These are phyloP conservation scores for Mythimna vitellina DNA, from an alignment of 2,888 invertebrate species.

Conservation along the genomic window DNA sequence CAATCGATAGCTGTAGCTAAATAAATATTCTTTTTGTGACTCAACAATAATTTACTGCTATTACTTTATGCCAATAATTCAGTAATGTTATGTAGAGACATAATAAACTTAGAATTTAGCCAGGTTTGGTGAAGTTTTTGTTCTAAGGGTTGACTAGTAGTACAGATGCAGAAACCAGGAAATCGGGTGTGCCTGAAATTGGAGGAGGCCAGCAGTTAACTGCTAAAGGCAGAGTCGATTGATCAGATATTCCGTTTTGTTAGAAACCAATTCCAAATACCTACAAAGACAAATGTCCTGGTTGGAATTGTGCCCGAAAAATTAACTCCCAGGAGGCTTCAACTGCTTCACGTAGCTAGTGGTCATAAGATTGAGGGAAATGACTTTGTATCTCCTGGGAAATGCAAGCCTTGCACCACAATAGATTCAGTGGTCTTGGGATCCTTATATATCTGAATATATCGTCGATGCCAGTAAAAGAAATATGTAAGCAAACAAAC, in stretches of 20 bases:
- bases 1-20: too few species aligned
- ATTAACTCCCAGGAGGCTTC: conserved; percentile 8
- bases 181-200: background rate
- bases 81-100: too few species aligned
- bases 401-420: conserved; percentile 30
- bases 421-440: background rate
- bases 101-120: background rate
- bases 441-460: too few species aligned
- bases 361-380: conserved; percentile 34
- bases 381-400: conserved; percentile 25
- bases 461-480: background rate
- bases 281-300: background rate
- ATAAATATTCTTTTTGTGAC: too few species aligned
- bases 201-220: background rate
- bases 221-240: background rate
- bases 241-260: conserved; percentile 16
- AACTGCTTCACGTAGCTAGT: background rate
- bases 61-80: too few species aligned
- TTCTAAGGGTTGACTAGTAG: background rate
- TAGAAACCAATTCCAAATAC: conserved; percentile 22
- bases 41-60: too few species aligned
- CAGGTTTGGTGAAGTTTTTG: background rate
- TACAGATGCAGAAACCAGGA: background rate
- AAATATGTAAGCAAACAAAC: background rate
- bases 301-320: conserved; percentile 18